A percentile compares a stretch with the other conserved stretches of the same genome.
Conservation (phyloP, 2,888 invertebrate species). For the Leptogaster cylindrica region DNA sequence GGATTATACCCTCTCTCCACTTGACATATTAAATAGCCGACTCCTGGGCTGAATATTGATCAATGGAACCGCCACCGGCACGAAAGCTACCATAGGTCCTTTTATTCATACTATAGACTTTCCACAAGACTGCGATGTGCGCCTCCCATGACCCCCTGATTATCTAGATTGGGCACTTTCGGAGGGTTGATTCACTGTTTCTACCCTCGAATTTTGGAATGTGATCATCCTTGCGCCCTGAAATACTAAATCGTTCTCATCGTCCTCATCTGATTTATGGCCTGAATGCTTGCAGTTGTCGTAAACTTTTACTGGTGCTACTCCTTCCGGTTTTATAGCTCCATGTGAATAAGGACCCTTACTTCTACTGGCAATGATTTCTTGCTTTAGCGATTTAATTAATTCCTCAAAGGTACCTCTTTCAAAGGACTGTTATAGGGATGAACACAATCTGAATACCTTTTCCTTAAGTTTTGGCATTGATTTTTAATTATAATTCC, state of each 20-base stretch:
- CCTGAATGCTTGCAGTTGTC: conserved; percentile 7
- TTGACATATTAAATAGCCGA: conserved; percentile 25
- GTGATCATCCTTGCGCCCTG: background rate
- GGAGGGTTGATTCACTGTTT: background rate
- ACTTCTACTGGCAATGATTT: conserved; percentile 1
- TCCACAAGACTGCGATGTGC: background rate
- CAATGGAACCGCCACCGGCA: background rate
- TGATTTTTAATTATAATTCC: too few relatives aligned
- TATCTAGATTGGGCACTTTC: background rate
- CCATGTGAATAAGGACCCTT: background rate
- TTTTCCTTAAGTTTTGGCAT: too few relatives aligned
- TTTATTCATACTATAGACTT: too few relatives aligned
- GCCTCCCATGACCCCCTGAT: background rate
- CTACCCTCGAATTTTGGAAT: background rate
- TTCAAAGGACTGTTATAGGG: too few relatives aligned
- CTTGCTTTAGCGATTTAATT: conserved; percentile 28
- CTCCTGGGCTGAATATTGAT: conserved; percentile 13
- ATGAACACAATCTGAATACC: too few relatives aligned
- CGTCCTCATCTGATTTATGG: conserved; percentile 28
- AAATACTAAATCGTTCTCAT: background rate
- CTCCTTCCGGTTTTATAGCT: background rate
- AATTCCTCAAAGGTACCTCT: too few relatives aligned
- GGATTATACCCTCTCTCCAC: too few relatives aligned
- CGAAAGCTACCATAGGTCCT: background rate
- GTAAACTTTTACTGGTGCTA: conserved; percentile 26